Base-by-base conservation (phyloP, 2,888 invertebrate species). In the Steromphala cineraria region DNA sequence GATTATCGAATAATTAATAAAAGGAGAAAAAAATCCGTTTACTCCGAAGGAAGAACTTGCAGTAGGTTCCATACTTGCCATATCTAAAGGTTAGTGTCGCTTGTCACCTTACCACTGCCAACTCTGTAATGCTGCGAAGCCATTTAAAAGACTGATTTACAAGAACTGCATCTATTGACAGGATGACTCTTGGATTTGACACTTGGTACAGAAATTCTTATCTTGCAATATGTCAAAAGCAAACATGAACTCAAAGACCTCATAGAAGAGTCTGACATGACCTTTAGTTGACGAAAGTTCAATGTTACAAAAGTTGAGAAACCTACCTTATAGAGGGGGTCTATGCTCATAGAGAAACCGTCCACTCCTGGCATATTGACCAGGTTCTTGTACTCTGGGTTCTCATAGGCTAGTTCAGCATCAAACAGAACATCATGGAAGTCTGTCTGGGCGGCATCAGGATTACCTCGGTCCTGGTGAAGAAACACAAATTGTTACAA, bases 301-400 rank as follows among this genome's bases (percentile, higher is more conserved):
- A 4, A 36, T 2, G 36, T 4, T 10, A 46, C 5, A 10, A 13
- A 10, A 1, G 46, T 46, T 10, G 10, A 46, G 46, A 46, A 46
- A 13, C 46, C 56, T 85, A 92, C 93, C 89, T 92, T 90, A 80
- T 92, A 94, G 15, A 94, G 87, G 19, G 93, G 93, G 80, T 94
- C 93, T 2, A 93, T 91, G 83, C 89, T 91, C 82, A 94, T 86
- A 1, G 89, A 85, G 85, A 94, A 94, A n/a, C 94, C 94, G 87
- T 94, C 94, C 31, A 93, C 91, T 19, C 93, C 93, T 28, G 91
- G 87, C 80, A 91, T 84, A 8, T 86, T 80, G 24, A 88, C 78
- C n/a, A 94, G 56, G 36, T 82, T 80, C 7, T 83, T 74, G 77
- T 90, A 92, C 19, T 89, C 85, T 0, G 88, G 82, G 19, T 88